Conservation (phyloP, 1,140 invertebrate genomes). For the Drosophila kurseongensis region DNA sequence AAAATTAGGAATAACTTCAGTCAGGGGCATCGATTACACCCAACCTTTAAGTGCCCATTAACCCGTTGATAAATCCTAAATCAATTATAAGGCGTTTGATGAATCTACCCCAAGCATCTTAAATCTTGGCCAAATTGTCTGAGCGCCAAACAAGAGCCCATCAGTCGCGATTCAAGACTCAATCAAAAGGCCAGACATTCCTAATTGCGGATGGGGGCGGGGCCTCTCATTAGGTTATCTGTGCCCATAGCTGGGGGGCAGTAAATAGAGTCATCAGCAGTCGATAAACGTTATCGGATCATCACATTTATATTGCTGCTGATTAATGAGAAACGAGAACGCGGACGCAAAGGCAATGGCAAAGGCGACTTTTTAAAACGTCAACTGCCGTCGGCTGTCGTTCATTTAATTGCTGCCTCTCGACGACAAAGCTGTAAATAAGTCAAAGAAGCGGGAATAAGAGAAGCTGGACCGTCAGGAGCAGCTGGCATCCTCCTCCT, state of each 20-base stretch:
- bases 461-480: conserved; percentile 14
- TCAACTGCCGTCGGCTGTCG: conserved; percentile 65
- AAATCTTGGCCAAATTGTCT: conserved; percentile 34
- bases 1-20: neutral
- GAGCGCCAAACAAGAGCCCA: conserved; percentile 22
- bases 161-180: conserved; percentile 26
- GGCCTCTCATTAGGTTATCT: conserved; percentile 60
- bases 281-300: conserved; percentile 75
- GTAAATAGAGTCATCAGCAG: conserved; percentile 74
- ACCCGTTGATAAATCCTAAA: conserved; percentile 35
- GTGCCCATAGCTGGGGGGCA: conserved; percentile 33
- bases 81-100: conserved; percentile 39
- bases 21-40: neutral
- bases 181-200: conserved; percentile 42
- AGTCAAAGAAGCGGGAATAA: conserved; percentile 49
- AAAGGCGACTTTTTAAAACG: conserved; percentile 29
- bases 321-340: conserved; percentile 66
- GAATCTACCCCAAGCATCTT: conserved; percentile 9
- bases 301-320: conserved; percentile 76
- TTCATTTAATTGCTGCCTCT: conserved; percentile 71
- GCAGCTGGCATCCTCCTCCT: conserved; percentile 9
- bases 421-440: conserved; percentile 67
- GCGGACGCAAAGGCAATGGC: conserved; percentile 9
- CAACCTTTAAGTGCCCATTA: conserved; percentile 36
- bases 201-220: conserved; percentile 36